Conservation (phyloP, 2,797 vertebrate genomes). For the Nannoperca obscura region DNA sequence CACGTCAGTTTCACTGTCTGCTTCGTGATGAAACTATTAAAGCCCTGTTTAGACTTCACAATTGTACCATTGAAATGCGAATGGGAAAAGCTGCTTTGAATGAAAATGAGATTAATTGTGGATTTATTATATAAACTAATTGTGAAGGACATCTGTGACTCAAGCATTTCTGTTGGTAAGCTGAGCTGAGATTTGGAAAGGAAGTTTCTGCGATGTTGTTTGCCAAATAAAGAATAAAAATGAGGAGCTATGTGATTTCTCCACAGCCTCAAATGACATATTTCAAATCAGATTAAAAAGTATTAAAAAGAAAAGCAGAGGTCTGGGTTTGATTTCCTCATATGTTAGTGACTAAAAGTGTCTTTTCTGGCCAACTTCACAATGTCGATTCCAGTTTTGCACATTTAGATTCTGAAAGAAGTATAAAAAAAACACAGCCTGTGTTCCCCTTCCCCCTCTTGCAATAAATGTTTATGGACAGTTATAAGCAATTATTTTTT, state of each 20-base stretch:
- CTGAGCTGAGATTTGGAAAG: neutral
- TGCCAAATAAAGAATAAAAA: too few species aligned
- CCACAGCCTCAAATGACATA: neutral
- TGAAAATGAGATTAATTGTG: constrained; percentile 2
- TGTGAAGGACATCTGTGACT: constrained; percentile 8
- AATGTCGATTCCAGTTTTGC: too few species aligned
- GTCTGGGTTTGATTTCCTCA: neutral
- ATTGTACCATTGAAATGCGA: neutral
- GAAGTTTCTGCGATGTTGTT: neutral
- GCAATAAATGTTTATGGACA: neutral
- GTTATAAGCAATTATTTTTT: neutral
- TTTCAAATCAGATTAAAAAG: neutral
- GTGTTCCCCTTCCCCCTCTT: neutral
- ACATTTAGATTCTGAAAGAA: neutral
- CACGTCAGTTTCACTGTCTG: constrained; percentile 30
- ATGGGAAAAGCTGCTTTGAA: neutral
- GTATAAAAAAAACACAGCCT: neutral
- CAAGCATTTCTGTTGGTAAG: neutral
- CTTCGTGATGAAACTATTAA: constrained; percentile 38
- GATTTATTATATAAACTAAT: neutral
- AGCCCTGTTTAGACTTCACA: constrained; percentile 4
- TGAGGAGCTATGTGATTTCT: neutral
- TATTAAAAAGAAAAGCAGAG: neutral
- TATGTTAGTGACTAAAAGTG: neutral
- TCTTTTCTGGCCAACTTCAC: neutral